A percentile compares a stretch with the other conserved stretches of the same genome.
These are phyloP conservation scores for Anolis apletophallus DNA, from an alignment of 2,797 vertebrate species.

Conservation along the genomic window DNA sequence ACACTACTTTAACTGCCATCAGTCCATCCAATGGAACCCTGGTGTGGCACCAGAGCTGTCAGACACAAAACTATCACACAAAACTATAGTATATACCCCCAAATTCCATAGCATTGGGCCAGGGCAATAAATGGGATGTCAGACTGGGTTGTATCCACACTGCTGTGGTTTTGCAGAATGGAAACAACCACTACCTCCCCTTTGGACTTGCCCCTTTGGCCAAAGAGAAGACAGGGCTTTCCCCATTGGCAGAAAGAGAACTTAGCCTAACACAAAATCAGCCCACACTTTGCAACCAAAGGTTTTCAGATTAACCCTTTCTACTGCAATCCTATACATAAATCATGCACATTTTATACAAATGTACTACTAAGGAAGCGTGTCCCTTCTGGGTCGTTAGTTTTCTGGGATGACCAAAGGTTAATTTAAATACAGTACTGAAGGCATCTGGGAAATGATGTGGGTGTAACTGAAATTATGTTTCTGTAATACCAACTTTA, in stretches of 20 bases:
- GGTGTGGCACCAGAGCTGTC: too few species aligned
- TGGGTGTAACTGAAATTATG: not conserved
- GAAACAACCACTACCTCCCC: fast-evolving
- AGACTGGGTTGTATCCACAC: too few species aligned
- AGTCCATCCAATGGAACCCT: too few species aligned
- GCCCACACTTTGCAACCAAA: not conserved
- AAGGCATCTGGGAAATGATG: not conserved
- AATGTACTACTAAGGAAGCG: not conserved
- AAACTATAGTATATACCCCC: too few species aligned
- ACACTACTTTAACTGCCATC: too few species aligned
- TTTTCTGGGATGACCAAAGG: not conserved
- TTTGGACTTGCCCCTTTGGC: not conserved
- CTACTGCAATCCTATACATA: fast-evolving
- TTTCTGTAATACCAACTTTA: not conserved
- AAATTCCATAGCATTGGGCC: too few species aligned
- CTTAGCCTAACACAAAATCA: not conserved
- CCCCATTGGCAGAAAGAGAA: too few species aligned
- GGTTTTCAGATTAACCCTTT: not conserved
- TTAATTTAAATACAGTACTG: not conserved
- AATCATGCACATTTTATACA: not conserved
- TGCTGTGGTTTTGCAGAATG: too few species aligned
- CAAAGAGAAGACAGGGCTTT: not conserved
- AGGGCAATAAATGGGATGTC: too few species aligned
- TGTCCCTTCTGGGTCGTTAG: not conserved
- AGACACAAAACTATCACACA: too few species aligned